Percentiles rank a stretch among this genome's conserved stretches.
Conservation (phyloP, 1,140 invertebrate genomes). For the Drosophila lini region DNA sequence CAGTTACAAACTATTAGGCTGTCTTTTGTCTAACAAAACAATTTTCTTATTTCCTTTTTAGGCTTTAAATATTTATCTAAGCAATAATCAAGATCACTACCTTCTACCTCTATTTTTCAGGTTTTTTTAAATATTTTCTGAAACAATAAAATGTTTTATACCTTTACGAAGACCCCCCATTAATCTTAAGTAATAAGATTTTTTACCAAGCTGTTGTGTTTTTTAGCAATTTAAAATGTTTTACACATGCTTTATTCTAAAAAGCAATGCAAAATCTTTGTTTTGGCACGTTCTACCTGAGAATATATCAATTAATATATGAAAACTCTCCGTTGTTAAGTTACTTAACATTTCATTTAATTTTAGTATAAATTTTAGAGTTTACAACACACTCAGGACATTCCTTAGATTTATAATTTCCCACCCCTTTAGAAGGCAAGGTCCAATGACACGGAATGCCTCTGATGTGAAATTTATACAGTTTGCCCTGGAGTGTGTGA, state of each 20-base stretch:
- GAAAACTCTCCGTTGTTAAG: neutral
- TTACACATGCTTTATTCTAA: neutral
- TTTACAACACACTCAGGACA: neutral
- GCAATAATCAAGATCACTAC: neutral
- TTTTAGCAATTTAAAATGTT: neutral
- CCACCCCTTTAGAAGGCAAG: constrained; percentile 24
- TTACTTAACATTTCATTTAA: neutral
- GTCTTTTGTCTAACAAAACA: too few relatives aligned
- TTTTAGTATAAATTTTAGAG: too few relatives aligned
- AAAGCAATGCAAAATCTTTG: neutral
- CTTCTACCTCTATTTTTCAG: neutral
- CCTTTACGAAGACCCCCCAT: neutral
- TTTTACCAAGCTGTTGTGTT: neutral
- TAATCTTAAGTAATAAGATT: too few relatives aligned
- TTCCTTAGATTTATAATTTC: neutral
- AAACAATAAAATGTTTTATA: too few relatives aligned
- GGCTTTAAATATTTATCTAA: neutral
- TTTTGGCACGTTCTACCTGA: neutral
- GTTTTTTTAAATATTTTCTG: neutral
- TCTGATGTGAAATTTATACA: constrained; percentile 50
- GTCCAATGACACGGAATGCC: constrained; percentile 51
- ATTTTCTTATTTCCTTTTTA: too few relatives aligned
- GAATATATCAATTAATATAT: too few relatives aligned
- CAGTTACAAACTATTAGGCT: too few relatives aligned
- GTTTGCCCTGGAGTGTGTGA: constrained; percentile 39